Evolutionary conservation across 1,140 invertebrate genomes (phyloP).

Genomic region (Drosophila rhopaloa): DNA sequence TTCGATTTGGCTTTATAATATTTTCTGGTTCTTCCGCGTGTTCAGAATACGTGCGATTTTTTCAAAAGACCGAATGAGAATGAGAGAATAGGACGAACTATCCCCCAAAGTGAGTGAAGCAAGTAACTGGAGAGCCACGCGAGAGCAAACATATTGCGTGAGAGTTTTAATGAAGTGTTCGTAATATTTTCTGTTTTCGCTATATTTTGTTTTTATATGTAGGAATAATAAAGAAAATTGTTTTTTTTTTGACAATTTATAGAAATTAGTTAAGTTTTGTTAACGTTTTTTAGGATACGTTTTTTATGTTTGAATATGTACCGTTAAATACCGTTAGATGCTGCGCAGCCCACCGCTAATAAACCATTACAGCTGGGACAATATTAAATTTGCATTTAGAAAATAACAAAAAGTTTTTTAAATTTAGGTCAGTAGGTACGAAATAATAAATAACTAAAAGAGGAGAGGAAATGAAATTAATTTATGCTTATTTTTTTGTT

Average conservation of each 20-base stretch:
- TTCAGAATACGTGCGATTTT: constrained; percentile 73
- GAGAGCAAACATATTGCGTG: not conserved
- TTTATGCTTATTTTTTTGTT: not conserved
- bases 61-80: constrained; percentile 80
- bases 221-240: too few relatives aligned
- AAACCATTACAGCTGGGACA: not conserved
- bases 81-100: constrained; percentile 68
- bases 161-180: not conserved
- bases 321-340: constrained; percentile 4
- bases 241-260: too few relatives aligned
- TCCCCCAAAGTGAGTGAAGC: not conserved
- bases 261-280: too few relatives aligned
- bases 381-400: too few relatives aligned
- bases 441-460: too few relatives aligned
- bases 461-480: too few relatives aligned
- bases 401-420: too few relatives aligned
- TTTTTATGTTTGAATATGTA: not conserved
- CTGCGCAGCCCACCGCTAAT: not conserved
- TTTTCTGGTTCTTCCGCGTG: constrained; percentile 56
- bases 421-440: too few relatives aligned
- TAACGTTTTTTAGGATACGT: not conserved
- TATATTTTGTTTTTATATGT: not conserved
- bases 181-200: not conserved
- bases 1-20: constrained; percentile 37
- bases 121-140: not conserved